Conservation (phyloP, 2,888 invertebrate species). For the Dynastes tityus region DNA sequence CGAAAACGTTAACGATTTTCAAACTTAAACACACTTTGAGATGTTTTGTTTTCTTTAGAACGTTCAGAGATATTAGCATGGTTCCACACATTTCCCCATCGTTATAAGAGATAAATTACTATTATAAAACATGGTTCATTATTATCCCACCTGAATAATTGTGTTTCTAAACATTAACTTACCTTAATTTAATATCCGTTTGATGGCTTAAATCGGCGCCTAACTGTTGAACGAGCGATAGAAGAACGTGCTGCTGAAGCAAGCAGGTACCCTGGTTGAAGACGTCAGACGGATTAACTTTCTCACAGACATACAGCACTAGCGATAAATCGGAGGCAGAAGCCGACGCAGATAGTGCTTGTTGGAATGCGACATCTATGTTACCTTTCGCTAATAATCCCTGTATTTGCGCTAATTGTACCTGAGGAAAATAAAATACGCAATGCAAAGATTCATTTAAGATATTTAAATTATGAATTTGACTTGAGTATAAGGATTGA, state of each 20-base stretch:
- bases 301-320: constrained; percentile 90
- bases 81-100: no score
- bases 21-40: no score
- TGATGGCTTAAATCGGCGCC: constrained; percentile 90
- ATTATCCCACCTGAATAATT: no score
- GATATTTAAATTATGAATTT: no score
- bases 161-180: constrained; percentile 58
- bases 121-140: no score
- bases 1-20: no score
- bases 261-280: constrained; percentile 82
- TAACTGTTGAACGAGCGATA: constrained; percentile 95
- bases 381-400: constrained; percentile 81
- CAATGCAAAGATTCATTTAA: not conserved
- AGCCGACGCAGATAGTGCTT: constrained; percentile 79
- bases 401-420: constrained; percentile 80
- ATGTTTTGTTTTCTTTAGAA: no score
- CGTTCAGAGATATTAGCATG: no score
- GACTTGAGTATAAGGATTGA: no score
- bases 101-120: no score
- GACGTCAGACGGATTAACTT: constrained; percentile 85
- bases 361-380: constrained; percentile 90
- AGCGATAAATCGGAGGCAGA: constrained; percentile 89
- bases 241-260: constrained; percentile 89
- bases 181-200: constrained; percentile 88
- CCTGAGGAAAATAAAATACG: constrained; percentile 64